Base-by-base conservation (phyloP, 2,797 vertebrate species). In the Mus spretus region DNA sequence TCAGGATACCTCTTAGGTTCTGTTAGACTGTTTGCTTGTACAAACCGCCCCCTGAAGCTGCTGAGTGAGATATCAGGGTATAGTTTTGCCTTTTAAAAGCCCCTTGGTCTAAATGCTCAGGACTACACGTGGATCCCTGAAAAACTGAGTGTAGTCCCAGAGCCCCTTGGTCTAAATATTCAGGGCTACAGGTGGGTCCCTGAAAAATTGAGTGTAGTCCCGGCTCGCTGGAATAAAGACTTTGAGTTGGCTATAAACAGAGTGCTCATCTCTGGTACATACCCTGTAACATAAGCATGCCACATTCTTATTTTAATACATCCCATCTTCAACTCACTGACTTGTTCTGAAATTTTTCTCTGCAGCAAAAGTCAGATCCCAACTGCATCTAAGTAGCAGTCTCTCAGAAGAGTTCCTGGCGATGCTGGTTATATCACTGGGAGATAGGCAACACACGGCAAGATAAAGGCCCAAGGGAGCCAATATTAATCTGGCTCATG, bases 381-480 rank as follows among this genome's bases (percentile, higher is more conserved):
- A 70, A 4, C 31, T 26, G 47, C 20, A 14, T 70, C 63, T 86
- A 86, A 53, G 83, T 15, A 50, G 61, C 31, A 70, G 47, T n/a
- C 65, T 86, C 84, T 53, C 63, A 1, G 20, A 86, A n/a, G 47
- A 70, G 31, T 14, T 86, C 63, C 31, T 70, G 63, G 44, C 1
- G 8, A 53, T 15, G 31, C 7, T 13, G 31, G 31, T 67, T 34
- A 10, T 26, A 24, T 14, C 28, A 57, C 67, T 22, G 3, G 13
- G 53, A 61, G 70, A 37, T 4, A 15, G 50, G n/a, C 12, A 37
- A 37, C 67, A 31, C 8, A 1, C 2, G 12, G 37, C 17, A 10
- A 44, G 34, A 28, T 7, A 6, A 74, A 19, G 17, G 24, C n/a
- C 24, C 0, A 0, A 74, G 47, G 2, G 0, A 70, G 34, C 20